Evolutionary conservation across 1,140 invertebrate genomes (phyloP).

Genomic region (Aricia agestis): DNA sequence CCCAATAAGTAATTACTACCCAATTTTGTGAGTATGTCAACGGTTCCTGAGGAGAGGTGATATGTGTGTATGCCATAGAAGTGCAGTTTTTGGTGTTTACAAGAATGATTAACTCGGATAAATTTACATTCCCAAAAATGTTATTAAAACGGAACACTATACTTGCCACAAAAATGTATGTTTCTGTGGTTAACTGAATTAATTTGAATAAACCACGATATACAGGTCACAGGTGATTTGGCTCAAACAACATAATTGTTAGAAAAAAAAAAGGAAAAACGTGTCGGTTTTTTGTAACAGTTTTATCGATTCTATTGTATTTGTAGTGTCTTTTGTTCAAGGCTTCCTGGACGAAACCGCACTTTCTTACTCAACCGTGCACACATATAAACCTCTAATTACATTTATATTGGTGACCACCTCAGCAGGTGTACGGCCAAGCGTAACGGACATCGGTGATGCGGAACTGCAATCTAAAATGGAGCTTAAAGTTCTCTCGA

Average conservation of each 20-base stretch:
- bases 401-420: slow-evolving; percentile 64
- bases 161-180: slow-evolving; percentile 10
- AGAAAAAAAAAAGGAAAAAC: neutral
- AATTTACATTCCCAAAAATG: too few species aligned
- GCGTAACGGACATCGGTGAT: slow-evolving; percentile 54
- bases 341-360: slow-evolving; percentile 53
- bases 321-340: slow-evolving; percentile 32
- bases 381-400: slow-evolving; percentile 58
- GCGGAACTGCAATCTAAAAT: slow-evolving; percentile 35
- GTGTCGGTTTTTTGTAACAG: slow-evolving; percentile 5
- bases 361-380: slow-evolving; percentile 46
- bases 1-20: too few species aligned
- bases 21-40: too few species aligned
- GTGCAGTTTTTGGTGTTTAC: too few species aligned
- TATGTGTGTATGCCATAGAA: too few species aligned
- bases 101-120: too few species aligned
- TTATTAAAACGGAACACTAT: too few species aligned
- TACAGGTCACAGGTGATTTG: neutral
- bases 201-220: neutral
- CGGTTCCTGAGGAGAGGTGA: too few species aligned
- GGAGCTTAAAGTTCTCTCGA: slow-evolving; percentile 17
- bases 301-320: slow-evolving; percentile 15
- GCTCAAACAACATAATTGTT: neutral
- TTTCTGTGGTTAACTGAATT: neutral
- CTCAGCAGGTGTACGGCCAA: slow-evolving; percentile 53